A percentile compares a stretch with the other conserved stretches of the same genome.
phyloP scores from a whole-genome alignment of 2,888 invertebrate species.

The Lamproptera curius region DNA sequence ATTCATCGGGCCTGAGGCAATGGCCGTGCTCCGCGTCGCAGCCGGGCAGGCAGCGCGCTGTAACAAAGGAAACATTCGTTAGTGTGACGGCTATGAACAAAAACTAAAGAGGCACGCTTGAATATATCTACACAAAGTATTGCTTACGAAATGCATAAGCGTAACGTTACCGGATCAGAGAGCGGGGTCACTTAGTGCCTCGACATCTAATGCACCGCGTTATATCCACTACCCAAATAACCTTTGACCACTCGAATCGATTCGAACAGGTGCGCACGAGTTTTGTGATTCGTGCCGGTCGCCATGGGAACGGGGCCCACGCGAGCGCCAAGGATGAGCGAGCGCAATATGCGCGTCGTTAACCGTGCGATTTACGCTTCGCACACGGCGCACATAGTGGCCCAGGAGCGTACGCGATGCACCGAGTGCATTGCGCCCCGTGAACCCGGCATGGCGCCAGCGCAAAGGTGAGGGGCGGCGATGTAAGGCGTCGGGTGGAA shows the following conservation, averaged over 20 bases:
- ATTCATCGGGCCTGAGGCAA: conserved; percentile 95
- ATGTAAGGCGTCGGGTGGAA: conserved; percentile 53
- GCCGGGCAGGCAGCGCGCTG: conserved; percentile 95
- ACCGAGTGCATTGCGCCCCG: conserved; percentile 41
- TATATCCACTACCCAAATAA: conserved; percentile 36
- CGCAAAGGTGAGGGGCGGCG: conserved; percentile 46
- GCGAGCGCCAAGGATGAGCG: conserved; percentile 36
- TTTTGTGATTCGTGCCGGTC: conserved; percentile 29
- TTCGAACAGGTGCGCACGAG: conserved; percentile 27
- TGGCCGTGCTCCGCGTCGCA: conserved; percentile 94
- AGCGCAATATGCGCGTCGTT: conserved; percentile 61
- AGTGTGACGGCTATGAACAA: conserved; percentile 50
- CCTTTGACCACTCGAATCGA: conserved; percentile 40
- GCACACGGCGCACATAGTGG: conserved; percentile 53
- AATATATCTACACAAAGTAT: conserved; percentile 38
- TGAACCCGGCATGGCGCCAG: conserved; percentile 34
- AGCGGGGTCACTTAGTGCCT: conserved; percentile 62
- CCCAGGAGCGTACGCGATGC: conserved; percentile 39
- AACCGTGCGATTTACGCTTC: conserved; percentile 60
- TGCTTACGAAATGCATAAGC: conserved; percentile 63
- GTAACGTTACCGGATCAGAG: conserved; percentile 45
- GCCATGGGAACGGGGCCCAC: conserved; percentile 18
- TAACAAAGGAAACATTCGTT: conserved; percentile 77
- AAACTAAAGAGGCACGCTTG: conserved; percentile 41
- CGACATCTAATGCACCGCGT: conserved; percentile 60